phyloP scores from a whole-genome alignment of 1,140 invertebrate species.

The Drosophila neocordata region DNA sequence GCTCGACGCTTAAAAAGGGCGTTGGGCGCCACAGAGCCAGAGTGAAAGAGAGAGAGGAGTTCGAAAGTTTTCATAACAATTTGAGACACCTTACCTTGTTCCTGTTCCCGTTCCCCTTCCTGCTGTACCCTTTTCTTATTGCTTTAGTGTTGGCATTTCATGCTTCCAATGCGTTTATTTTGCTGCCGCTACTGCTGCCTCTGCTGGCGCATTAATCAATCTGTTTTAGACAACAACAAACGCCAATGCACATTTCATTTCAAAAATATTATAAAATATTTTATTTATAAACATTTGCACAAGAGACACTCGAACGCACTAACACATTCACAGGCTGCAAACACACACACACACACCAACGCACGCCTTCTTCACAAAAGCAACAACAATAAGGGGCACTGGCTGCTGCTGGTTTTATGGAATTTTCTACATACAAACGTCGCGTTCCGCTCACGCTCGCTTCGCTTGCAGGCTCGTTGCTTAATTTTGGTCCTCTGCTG shows the following conservation, averaged over 20 bases:
- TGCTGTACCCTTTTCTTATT: constrained; percentile 9
- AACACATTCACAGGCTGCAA: constrained; percentile 34
- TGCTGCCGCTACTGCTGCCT: constrained; percentile 19
- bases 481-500: constrained; percentile 21
- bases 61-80: constrained; percentile 27
- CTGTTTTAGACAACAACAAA: constrained; percentile 31
- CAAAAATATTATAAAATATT: constrained; percentile 57
- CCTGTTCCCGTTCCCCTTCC: constrained; percentile 33
- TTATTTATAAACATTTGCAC: constrained; percentile 64
- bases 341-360: constrained; percentile 25
- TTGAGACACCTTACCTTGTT: constrained; percentile 57
- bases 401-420: constrained; percentile 72
- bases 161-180: constrained; percentile 41
- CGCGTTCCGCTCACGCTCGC: constrained; percentile 26
- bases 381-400: constrained; percentile 17
- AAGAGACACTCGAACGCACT: constrained; percentile 39
- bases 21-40: constrained; percentile 39
- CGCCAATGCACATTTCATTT: constrained; percentile 68
- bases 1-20: constrained; percentile 74
- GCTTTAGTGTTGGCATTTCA: constrained; percentile 42
- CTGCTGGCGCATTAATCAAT: constrained; percentile 54
- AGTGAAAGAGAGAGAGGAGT: constrained; percentile 20
- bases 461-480: constrained; percentile 7
- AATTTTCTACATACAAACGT: constrained; percentile 60
- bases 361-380: constrained; percentile 20